Percentiles rank a stretch among this genome's conserved stretches.
Evolutionary conservation across 2,888 invertebrate genomes (phyloP).

Genomic region (Anthophora plumipes): DNA sequence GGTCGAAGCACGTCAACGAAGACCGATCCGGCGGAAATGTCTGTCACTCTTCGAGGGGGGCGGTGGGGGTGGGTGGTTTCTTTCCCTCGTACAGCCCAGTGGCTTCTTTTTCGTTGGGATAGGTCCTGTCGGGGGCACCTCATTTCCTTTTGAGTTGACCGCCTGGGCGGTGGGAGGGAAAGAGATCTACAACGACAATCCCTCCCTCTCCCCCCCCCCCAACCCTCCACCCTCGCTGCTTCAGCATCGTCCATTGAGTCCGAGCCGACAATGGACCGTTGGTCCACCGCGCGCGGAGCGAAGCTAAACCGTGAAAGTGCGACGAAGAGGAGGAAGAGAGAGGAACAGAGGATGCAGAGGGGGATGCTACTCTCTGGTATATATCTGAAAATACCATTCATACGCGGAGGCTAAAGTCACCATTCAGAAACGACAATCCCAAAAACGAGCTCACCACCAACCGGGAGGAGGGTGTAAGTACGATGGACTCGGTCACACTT

Average conservation of each 20-base stretch:
- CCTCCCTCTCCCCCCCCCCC: slow-evolving; percentile 31
- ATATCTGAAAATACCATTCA: slow-evolving; percentile 72
- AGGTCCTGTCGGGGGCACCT: slow-evolving; percentile 74
- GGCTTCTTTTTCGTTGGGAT: slow-evolving; percentile 73
- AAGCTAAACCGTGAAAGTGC: slow-evolving; percentile 61
- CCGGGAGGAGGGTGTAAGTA: too few species aligned
- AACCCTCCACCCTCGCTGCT: slow-evolving; percentile 52
- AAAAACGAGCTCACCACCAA: slow-evolving; percentile 60
- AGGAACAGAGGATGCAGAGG: slow-evolving; percentile 22
- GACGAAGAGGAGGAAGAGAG: slow-evolving; percentile 28
- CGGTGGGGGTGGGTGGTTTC: slow-evolving; percentile 57
- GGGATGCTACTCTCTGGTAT: slow-evolving; percentile 18
- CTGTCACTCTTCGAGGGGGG: slow-evolving; percentile 45
- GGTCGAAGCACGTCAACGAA: slow-evolving; percentile 31
- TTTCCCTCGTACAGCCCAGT: slow-evolving; percentile 62
- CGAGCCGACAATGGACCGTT: slow-evolving; percentile 72
- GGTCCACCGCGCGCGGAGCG: slow-evolving; percentile 68
- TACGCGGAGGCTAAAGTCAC: slow-evolving; percentile 68
- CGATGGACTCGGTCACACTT: slow-evolving; percentile 61
- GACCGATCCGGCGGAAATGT: slow-evolving; percentile 57
- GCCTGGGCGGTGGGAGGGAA: not conserved
- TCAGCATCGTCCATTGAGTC: slow-evolving; percentile 71
- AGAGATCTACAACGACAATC: slow-evolving; percentile 68
- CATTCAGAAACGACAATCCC: slow-evolving; percentile 70
- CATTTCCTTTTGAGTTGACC: slow-evolving; percentile 74